Base-by-base conservation (phyloP, 2,888 invertebrate species). In the Brachylomia viminalis region DNA sequence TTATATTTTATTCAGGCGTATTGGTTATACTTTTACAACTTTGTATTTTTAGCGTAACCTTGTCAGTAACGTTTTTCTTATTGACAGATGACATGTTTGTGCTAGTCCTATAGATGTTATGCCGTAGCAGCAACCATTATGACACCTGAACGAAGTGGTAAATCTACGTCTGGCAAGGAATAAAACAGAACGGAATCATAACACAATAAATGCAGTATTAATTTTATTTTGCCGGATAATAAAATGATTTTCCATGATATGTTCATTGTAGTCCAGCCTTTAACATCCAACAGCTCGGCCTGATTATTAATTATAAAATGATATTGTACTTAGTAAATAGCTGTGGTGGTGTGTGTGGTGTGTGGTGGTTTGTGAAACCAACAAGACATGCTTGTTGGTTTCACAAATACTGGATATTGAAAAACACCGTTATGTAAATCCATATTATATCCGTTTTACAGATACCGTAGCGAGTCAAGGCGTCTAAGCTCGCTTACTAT, bases 401-500 rank as follows among this genome's bases (percentile, higher is more conserved):
- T 49, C 13, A 49, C 15, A 13, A 68, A 47, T 54, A 42, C 56
- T 58, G 65, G n/a, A 65, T 59, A 66, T 61, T 20, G 38, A 77
- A 52, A 77, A 59, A 56, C 2, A 61, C 23, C 38, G 62, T 79
- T 74, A 62, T 17, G 15, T 56, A 49, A 54, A 20, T 65, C 47
- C 52, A 30, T n/a, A 38, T 54, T 59, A 69, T 65, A 38, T 52
- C 65, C 38, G 2, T 45, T 56, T 11, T 38, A 56, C 42, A 61
- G 67, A 58, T 52, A 64, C 42, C 10, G 23, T 20, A 52, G 65
- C 1, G 15, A 42, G 61, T 56, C 30, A 61, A 74, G 33, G 52
- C 54, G 64, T 59, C 79, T 75, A 73, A 58, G 68, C 49, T 64
- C 8, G 52, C 27, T 38, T 30, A 30, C 52, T 83, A 79, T 82